Evolutionary conservation across 1,140 invertebrate species (phyloP).

Genomic region (Tetramorium simillimum): DNA sequence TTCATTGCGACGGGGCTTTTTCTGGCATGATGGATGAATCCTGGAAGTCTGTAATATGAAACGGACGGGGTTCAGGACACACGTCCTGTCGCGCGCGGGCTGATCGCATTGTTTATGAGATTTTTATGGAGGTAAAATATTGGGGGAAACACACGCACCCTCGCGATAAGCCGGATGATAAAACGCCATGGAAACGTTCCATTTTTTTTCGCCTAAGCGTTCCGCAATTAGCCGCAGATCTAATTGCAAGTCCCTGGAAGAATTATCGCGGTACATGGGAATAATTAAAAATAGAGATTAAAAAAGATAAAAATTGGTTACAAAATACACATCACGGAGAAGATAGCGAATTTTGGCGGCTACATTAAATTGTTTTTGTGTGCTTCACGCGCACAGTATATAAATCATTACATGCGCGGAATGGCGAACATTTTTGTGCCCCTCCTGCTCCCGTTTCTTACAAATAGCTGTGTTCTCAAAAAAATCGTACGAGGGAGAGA

Average conservation of each 20-base stretch:
- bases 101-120: conserved; percentile 80
- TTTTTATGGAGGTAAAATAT: conserved; percentile 79
- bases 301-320: background rate
- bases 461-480: conserved; percentile 1
- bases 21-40: conserved; percentile 79
- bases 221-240: conserved; percentile 3
- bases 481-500: conserved; percentile 35
- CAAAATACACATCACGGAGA: background rate
- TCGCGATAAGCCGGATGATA: conserved; percentile 74
- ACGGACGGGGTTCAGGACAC: conserved; percentile 54
- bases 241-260: background rate
- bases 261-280: background rate
- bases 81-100: conserved; percentile 22
- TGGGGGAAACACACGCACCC: conserved; percentile 62
- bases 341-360: background rate
- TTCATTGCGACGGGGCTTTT: conserved; percentile 71
- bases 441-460: background rate
- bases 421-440: background rate
- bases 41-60: conserved; percentile 76
- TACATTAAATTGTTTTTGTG: background rate
- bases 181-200: conserved; percentile 58
- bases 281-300: background rate
- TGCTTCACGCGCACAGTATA: background rate
- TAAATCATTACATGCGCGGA: background rate
- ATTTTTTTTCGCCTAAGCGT: conserved; percentile 39